Evolutionary conservation across 2,888 invertebrate genomes (phyloP).

Genomic region (Fissipunctia ypsillon): DNA sequence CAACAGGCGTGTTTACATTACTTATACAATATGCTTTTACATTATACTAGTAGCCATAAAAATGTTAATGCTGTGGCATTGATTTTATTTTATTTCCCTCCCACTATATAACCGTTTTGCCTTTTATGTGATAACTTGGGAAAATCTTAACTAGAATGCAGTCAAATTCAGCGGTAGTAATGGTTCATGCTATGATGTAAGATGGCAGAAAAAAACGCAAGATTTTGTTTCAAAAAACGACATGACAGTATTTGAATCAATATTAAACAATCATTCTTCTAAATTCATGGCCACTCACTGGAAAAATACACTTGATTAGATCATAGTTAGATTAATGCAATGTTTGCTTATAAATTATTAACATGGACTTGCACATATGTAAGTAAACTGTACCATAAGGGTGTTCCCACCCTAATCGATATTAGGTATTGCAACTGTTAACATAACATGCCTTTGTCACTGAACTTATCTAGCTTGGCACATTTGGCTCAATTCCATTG

Average conservation of each 20-base stretch:
- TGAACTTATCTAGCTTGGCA: constrained; percentile 9
- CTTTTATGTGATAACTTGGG: background rate
- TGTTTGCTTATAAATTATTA: constrained; percentile 2
- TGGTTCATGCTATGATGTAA: constrained; percentile 30
- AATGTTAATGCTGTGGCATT: constrained; percentile 33
- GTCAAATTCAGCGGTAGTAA: background rate
- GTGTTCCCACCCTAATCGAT: constrained; percentile 30
- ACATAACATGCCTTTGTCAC: background rate
- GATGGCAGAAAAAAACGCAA: background rate
- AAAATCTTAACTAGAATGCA: background rate
- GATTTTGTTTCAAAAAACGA: constrained; percentile 6
- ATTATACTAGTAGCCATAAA: constrained; percentile 38
- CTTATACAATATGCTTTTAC: constrained; percentile 11
- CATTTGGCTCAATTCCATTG: constrained; percentile 40
- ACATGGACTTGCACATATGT: background rate
- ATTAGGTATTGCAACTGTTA: constrained; percentile 12
- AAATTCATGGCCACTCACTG: background rate
- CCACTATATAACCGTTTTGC: background rate
- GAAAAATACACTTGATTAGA: constrained; percentile 19
- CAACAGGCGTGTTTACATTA: constrained; percentile 44
- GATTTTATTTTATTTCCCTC: constrained; percentile 25
- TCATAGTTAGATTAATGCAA: background rate
- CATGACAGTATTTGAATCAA: background rate
- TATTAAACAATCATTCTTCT: background rate
- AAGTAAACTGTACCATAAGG: background rate